Evolutionary conservation across 2,797 vertebrate species (phyloP).

Genomic region (Rhabdomys pumilio): DNA sequence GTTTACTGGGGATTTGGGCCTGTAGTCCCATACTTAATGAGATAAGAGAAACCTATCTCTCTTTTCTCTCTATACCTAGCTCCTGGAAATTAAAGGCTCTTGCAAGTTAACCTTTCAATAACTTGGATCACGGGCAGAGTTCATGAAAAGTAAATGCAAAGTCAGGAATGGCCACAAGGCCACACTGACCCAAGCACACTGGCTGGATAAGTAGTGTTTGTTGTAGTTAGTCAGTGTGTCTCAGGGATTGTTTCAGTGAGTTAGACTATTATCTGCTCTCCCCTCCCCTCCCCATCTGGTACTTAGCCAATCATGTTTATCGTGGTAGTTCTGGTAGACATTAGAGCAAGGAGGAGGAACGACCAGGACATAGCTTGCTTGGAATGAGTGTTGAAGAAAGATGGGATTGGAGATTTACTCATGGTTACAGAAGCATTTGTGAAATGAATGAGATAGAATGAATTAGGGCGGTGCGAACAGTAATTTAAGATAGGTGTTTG

Average conservation of each 20-base stretch:
- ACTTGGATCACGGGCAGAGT: conserved; percentile 18
- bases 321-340: conserved; percentile 47
- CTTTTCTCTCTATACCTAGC: conserved; percentile 66
- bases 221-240: conserved; percentile 41
- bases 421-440: conserved; percentile 43
- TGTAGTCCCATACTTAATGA: conserved; percentile 69
- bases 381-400: conserved; percentile 51
- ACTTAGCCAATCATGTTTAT: conserved; percentile 67
- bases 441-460: conserved; percentile 9
- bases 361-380: not conserved
- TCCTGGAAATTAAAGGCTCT: conserved; percentile 72
- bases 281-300: conserved; percentile 16
- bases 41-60: conserved; percentile 76
- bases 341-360: conserved; percentile 46
- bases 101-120: conserved; percentile 72
- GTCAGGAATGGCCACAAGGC: not conserved
- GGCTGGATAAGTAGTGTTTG: conserved; percentile 30
- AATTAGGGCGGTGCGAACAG: not conserved
- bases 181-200: not conserved
- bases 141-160: conserved; percentile 63
- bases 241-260: conserved; percentile 63
- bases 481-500: not conserved
- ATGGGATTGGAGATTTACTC: conserved; percentile 17
- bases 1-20: conserved; percentile 50
- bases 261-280: not conserved